phyloP scores from a whole-genome alignment of 2,888 invertebrate genomes.

The Idaea dimidiata region DNA sequence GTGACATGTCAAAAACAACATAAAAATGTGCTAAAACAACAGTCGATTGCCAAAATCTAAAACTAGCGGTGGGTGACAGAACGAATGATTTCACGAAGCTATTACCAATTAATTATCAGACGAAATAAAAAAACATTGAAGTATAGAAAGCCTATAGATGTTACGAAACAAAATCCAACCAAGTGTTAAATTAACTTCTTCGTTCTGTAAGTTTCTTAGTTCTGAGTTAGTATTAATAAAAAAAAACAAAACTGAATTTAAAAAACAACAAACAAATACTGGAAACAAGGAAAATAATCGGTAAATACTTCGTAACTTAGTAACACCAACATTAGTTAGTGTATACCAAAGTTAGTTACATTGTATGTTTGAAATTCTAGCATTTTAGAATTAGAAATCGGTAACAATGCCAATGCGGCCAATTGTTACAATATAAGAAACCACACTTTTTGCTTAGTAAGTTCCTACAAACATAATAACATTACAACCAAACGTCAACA shows the following conservation, averaged over 20 bases:
- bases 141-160: not conserved
- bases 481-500: slow-evolving; percentile 36
- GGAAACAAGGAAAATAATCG: no score
- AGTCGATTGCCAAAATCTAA: not conserved
- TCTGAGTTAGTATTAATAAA: no score
- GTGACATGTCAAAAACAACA: not conserved
- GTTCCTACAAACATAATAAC: slow-evolving; percentile 38
- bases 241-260: no score
- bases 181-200: not conserved
- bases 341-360: not conserved
- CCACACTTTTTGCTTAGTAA: slow-evolving; percentile 50
- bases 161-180: not conserved
- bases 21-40: not conserved
- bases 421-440: slow-evolving; percentile 49
- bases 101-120: not conserved
- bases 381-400: slow-evolving; percentile 28
- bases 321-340: no score
- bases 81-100: not conserved
- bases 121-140: not conserved
- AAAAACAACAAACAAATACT: no score
- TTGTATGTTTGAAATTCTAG: slow-evolving; percentile 11
- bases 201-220: no score
- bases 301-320: no score
- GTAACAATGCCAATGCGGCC: slow-evolving; percentile 27
- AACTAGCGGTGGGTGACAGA: not conserved